Conservation (phyloP, 2,888 invertebrate species). For the Ectemnius cavifrons region DNA sequence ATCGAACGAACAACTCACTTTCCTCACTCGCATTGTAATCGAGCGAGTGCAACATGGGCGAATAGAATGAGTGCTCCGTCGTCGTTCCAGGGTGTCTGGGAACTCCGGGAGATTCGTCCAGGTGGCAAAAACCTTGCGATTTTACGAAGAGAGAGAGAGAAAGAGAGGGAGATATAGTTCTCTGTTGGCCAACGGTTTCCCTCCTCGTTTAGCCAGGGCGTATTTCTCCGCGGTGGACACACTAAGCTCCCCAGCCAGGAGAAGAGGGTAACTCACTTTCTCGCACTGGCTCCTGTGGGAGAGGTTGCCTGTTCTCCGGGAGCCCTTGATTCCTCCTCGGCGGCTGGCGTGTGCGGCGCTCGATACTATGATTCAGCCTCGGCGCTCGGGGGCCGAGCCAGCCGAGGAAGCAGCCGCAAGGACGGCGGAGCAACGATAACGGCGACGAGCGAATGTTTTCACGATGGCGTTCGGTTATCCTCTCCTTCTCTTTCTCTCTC, state of each 20-base stretch:
- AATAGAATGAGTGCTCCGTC: too few relatives aligned
- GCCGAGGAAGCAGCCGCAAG: slow-evolving; percentile 63
- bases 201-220: neutral
- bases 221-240: neutral
- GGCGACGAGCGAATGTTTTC: slow-evolving; percentile 70
- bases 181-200: neutral
- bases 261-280: neutral
- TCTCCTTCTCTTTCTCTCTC: too few relatives aligned
- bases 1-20: too few relatives aligned
- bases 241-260: too few relatives aligned
- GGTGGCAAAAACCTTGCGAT: too few relatives aligned
- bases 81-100: too few relatives aligned
- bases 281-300: neutral
- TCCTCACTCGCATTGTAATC: too few relatives aligned
- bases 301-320: neutral
- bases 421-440: slow-evolving; percentile 66
- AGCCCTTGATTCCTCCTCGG: neutral
- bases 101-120: too few relatives aligned
- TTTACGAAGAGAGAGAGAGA: too few relatives aligned
- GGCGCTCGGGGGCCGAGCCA: slow-evolving; percentile 12
- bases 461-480: slow-evolving; percentile 65
- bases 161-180: too few relatives aligned
- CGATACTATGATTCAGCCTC: slow-evolving; percentile 54
- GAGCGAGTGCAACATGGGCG: too few relatives aligned
- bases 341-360: slow-evolving; percentile 42